A percentile compares a stretch with the other conserved stretches of the same genome.
Conservation (phyloP, 2,888 invertebrate species). For the Parnassius smintheus region DNA sequence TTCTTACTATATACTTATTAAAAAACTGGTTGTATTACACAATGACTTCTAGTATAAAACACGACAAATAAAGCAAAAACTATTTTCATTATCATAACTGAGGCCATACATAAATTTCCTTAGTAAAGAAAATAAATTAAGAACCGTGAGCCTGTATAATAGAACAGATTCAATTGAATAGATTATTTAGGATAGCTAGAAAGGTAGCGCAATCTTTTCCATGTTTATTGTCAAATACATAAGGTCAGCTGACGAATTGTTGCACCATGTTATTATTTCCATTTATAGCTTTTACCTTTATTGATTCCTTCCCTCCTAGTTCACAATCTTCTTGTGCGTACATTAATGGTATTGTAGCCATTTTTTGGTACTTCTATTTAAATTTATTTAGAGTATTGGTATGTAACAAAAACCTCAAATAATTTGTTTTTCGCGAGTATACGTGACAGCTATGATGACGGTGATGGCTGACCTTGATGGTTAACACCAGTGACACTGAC, state of each 20-base stretch:
- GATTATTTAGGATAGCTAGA: no score
- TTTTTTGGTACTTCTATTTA: constrained; percentile 36
- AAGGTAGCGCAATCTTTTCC: neutral
- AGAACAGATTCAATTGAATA: no score
- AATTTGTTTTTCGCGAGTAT: constrained; percentile 15
- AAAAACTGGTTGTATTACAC: no score
- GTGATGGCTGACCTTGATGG: no score
- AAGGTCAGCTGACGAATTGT: constrained; percentile 25
- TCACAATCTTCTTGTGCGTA: constrained; percentile 84
- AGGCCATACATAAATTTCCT: no score
- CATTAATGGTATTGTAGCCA: constrained; percentile 82
- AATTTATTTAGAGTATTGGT: constrained; percentile 17
- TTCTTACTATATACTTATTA: no score
- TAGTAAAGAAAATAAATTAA: no score
- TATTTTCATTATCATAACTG: no score
- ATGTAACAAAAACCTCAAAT: constrained; percentile 2
- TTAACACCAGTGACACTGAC: no score
- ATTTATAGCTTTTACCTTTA: constrained; percentile 54
- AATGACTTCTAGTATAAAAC: no score
- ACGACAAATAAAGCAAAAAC: no score
- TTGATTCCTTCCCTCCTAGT: constrained; percentile 83
- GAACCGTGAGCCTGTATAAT: no score
- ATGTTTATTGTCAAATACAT: constrained; percentile 13
- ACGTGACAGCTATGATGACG: constrained; percentile 12
- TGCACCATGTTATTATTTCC: constrained; percentile 8